Percentiles rank a stretch among this genome's conserved stretches.
These are phyloP conservation scores for Danio kyathit DNA, from an alignment of 2,797 vertebrate genomes.

Conservation along the genomic window DNA sequence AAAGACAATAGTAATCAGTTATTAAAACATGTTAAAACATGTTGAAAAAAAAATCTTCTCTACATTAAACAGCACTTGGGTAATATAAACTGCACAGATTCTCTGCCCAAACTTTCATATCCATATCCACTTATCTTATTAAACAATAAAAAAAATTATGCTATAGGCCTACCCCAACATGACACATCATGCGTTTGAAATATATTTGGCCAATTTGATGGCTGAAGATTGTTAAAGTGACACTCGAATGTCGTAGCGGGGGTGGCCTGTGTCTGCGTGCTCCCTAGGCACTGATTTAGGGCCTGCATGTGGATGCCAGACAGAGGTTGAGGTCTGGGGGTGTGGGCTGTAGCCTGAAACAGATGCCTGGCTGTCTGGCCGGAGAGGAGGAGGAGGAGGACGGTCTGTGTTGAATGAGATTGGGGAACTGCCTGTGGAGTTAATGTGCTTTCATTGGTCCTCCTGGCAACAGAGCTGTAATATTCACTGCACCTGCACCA, in stretches of 20 bases:
- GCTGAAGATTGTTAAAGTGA: slow-evolving; percentile 51
- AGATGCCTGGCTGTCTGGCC: slow-evolving; percentile 78
- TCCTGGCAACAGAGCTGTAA: slow-evolving; percentile 73
- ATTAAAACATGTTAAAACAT: too few relatives aligned
- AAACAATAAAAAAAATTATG: too few relatives aligned
- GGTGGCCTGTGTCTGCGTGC: slow-evolving; percentile 51
- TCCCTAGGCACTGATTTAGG: slow-evolving; percentile 76
- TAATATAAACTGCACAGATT: too few relatives aligned
- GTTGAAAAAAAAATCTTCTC: too few relatives aligned
- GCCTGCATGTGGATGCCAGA: slow-evolving; percentile 76
- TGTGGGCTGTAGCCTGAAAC: slow-evolving; percentile 78
- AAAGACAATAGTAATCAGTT: too few relatives aligned
- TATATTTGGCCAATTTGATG: slow-evolving; percentile 5
- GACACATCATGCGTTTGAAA: neutral
- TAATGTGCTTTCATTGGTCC: slow-evolving; percentile 68
- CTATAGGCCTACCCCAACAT: neutral
- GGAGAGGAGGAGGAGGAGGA: slow-evolving; percentile 61
- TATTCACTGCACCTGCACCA: slow-evolving; percentile 63
- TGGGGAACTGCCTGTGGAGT: slow-evolving; percentile 67
- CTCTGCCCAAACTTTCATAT: too few relatives aligned
- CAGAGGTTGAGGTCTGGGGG: slow-evolving; percentile 71
- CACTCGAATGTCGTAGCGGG: slow-evolving; percentile 57
- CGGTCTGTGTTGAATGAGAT: slow-evolving; percentile 58
- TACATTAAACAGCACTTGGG: too few relatives aligned
- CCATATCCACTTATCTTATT: too few relatives aligned